These are phyloP conservation scores for Liodrosophila aerea DNA, from an alignment of 2,888 invertebrate species.

Conservation along the genomic window DNA sequence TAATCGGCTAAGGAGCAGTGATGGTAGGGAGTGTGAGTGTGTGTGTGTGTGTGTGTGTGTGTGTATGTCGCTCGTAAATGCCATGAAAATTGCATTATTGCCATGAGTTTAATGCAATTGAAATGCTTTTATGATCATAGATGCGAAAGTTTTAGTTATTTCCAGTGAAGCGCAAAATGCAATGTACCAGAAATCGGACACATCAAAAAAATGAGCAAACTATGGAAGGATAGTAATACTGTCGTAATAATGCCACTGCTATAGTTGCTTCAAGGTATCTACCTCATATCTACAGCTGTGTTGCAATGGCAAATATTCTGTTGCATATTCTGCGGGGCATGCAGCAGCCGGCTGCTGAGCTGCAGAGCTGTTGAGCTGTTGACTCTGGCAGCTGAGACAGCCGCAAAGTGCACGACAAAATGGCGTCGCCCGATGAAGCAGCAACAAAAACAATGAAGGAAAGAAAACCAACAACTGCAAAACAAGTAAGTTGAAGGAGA, in stretches of 20 bases:
- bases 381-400: slow-evolving; percentile 8
- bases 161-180: slow-evolving; percentile 19
- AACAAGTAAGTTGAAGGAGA: slow-evolving; percentile 31
- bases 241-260: too few species aligned
- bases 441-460: slow-evolving; percentile 9
- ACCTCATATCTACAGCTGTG: slow-evolving; percentile 1
- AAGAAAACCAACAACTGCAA: slow-evolving; percentile 8
- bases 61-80: slow-evolving; percentile 36
- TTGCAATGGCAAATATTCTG: slow-evolving; percentile 31
- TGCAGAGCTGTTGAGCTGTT: background rate
- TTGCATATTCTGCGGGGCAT: slow-evolving; percentile 36
- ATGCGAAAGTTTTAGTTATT: slow-evolving; percentile 15
- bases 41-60: slow-evolving; percentile 12
- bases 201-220: background rate
- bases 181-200: slow-evolving; percentile 33
- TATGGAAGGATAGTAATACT: too few species aligned
- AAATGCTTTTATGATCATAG: slow-evolving; percentile 47
- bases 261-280: slow-evolving; percentile 21
- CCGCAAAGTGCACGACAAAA: slow-evolving; percentile 54
- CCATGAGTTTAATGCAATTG: slow-evolving; percentile 58
- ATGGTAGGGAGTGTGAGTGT: background rate
- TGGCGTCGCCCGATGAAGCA: slow-evolving; percentile 35
- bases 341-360: slow-evolving; percentile 19
- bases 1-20: slow-evolving; percentile 7
- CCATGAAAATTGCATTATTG: slow-evolving; percentile 57